Percentiles rank a stretch among this genome's conserved stretches.
Evolutionary conservation across 2,113 vertebrate genomes (phyloP).

Genomic region (Odocoileus hemionus): DNA sequence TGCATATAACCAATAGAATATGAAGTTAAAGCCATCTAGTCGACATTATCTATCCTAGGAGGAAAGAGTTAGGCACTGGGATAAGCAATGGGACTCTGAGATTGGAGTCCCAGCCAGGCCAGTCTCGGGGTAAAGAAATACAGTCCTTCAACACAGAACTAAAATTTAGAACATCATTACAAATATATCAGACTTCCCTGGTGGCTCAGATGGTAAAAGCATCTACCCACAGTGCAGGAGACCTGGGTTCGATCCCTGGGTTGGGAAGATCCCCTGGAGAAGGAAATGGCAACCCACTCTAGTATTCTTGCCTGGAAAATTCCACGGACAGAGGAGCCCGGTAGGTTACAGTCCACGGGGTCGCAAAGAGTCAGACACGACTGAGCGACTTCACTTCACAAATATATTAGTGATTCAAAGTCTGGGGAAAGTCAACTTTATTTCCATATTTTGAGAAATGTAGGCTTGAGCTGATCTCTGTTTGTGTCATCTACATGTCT

Average conservation of each 20-base stretch:
- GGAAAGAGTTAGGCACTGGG: neutral
- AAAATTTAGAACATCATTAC: neutral
- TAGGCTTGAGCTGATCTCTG: neutral
- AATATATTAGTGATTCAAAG: neutral
- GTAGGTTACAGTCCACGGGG: too few relatives aligned
- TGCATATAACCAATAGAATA: neutral
- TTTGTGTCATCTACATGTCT: neutral
- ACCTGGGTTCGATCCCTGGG: too few relatives aligned
- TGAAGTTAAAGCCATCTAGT: neutral
- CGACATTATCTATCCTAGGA: neutral
- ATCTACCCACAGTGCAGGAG: too few relatives aligned
- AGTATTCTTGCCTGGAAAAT: too few relatives aligned
- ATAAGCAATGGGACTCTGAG: neutral
- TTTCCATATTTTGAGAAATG: neutral
- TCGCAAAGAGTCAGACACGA: too few relatives aligned
- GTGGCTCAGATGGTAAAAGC: too few relatives aligned
- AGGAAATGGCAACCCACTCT: too few relatives aligned
- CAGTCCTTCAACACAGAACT: neutral
- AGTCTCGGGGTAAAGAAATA: neutral
- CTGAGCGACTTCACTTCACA: neutral
- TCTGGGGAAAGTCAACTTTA: neutral
- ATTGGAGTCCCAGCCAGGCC: neutral
- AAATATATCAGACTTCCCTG: neutral
- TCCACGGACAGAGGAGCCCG: too few relatives aligned
- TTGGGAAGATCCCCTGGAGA: too few relatives aligned